phyloP scores from a whole-genome alignment of 2,113 vertebrate species.

The Gymnorhina tibicen region DNA sequence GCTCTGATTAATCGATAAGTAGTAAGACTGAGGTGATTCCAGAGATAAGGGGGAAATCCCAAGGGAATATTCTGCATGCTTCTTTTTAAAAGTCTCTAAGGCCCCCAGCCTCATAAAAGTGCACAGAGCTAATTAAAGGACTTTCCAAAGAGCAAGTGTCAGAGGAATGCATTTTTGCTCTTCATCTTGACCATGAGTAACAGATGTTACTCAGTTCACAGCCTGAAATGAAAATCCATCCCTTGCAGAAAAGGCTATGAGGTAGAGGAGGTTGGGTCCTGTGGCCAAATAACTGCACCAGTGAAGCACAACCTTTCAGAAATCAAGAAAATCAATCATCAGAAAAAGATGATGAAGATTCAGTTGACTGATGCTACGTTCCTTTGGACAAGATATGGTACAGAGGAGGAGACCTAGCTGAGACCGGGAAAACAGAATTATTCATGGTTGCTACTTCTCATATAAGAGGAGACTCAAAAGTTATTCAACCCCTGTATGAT shows the following conservation, averaged over 20 bases:
- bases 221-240: not conserved
- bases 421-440: not conserved
- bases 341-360: not conserved
- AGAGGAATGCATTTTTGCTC: not conserved
- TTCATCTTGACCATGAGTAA: not conserved
- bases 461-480: not conserved
- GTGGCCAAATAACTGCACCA: not conserved
- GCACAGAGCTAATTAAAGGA: not conserved
- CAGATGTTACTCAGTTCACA: not conserved
- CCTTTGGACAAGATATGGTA: not conserved
- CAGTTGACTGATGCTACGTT: fast-evolving
- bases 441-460: not conserved
- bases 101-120: not conserved
- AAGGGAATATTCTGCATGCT: not conserved
- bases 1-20: not conserved
- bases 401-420: not conserved
- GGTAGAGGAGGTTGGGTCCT: not conserved
- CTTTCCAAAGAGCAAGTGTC: not conserved
- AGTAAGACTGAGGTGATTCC: not conserved
- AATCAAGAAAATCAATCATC: not conserved
- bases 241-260: not conserved
- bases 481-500: not conserved
- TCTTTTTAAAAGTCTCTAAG: not conserved
- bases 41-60: not conserved
- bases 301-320: not conserved